A percentile compares a stretch with the other conserved stretches of the same genome.
These are phyloP conservation scores for Amorpha juglandis DNA, from an alignment of 2,888 invertebrate genomes.

Conservation along the genomic window DNA sequence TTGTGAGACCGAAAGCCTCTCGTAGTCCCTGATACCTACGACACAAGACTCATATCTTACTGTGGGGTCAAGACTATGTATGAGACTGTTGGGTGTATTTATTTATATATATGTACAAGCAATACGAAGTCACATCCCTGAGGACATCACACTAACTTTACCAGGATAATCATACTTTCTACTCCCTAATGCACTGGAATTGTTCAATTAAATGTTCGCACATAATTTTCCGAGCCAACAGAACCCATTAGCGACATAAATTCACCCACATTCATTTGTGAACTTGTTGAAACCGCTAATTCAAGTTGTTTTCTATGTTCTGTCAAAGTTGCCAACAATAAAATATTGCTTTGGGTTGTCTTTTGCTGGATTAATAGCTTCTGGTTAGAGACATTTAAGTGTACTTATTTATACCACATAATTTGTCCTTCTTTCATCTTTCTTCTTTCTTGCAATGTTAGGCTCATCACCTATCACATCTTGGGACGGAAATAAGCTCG, in stretches of 20 bases:
- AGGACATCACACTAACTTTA: background rate
- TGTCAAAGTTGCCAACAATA: slow-evolving; percentile 9
- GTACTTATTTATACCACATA: too few relatives aligned
- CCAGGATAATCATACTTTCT: background rate
- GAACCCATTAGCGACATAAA: slow-evolving; percentile 37
- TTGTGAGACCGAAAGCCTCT: too few relatives aligned
- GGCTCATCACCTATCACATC: too few relatives aligned
- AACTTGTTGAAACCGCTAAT: slow-evolving; percentile 38
- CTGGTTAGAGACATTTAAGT: too few relatives aligned
- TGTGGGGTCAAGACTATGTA: too few relatives aligned
- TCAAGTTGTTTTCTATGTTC: slow-evolving; percentile 29
- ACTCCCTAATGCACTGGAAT: slow-evolving; percentile 21
- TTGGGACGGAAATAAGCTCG: too few relatives aligned
- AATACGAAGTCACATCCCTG: background rate
- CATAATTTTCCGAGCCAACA: slow-evolving; percentile 5
- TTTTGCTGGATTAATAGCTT: background rate
- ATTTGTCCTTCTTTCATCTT: too few relatives aligned
- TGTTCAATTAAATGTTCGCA: slow-evolving; percentile 21
- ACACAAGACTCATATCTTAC: too few relatives aligned
- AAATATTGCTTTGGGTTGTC: background rate
- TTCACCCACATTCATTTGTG: slow-evolving; percentile 32
- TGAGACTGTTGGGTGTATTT: too few relatives aligned
- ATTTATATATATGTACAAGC: too few relatives aligned
- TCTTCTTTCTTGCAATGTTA: too few relatives aligned
- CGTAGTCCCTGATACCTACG: too few relatives aligned